Evolutionary conservation across 2,113 vertebrate species (phyloP), one percentile per base, ranked within the genome.

Genomic region (Chunga burmeisteri): DNA sequence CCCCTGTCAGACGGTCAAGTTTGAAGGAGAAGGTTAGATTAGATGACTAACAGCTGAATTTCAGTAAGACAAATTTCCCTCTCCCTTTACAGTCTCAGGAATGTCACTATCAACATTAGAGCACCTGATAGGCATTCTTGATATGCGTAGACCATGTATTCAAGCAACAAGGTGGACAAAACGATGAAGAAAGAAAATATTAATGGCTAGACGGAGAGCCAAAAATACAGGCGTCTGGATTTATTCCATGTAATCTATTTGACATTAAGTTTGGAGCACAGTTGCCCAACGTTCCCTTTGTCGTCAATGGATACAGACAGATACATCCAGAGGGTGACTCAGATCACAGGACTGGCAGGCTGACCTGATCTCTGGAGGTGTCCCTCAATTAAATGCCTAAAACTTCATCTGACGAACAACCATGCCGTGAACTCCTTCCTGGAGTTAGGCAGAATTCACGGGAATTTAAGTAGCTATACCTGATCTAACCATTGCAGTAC

Each of bases 91-190:
- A 47, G 47, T 13, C 34, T 34, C 34, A 80, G 23, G 55, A 68
- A 63, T 6, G 20, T 21, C n/a, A 16, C 56, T 26, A 18, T 7
- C 83, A 62, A 5, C 22, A 6, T 16, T 3, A 42, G 3, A 66
- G 61, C 44, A 62, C 49, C 53, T 26, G 8, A 1, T 0, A 4
- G 4, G 7, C 8, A 21, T 47, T 23, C 26, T 29, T 14, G 30
- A 26, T 10, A 30, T 1, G 2, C 1, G 1, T 3, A 36, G 8
- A 34, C 10, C 15, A 14, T 0, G 4, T n/a, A 6, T 50, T 55
- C 38, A 65, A 55, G 46, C 46, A 44, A 85, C 30, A 9, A 62
- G 8, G 20, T 25, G 34, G 58, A 66, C 9, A 56, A 80, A 85
- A 68, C 15, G 30, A 53, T 6, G n/a, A 34, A n/a, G 34, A 81